Evolutionary conservation across 2,797 vertebrate genomes (phyloP).

Genomic region (Sebastes hubbsi): DNA sequence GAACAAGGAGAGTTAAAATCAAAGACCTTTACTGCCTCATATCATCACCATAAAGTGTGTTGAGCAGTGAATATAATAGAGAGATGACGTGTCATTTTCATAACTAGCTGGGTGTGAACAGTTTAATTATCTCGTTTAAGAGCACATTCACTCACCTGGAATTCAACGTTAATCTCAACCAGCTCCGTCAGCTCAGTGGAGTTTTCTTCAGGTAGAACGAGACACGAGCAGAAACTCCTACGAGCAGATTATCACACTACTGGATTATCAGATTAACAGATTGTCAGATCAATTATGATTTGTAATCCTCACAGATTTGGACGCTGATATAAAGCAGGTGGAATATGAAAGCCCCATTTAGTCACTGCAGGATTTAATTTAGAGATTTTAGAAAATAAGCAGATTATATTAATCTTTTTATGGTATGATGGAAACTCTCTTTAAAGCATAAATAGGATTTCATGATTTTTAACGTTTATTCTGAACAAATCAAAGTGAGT

Average conservation of each 20-base stretch:
- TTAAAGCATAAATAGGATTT: too few species aligned
- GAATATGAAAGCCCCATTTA: neutral
- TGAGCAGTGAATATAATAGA: neutral
- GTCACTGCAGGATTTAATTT: neutral
- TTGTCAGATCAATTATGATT: neutral
- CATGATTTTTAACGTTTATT: too few species aligned
- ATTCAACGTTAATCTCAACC: constrained; percentile 58
- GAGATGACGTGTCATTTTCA: too few species aligned
- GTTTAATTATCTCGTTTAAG: neutral
- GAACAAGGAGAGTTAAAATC: neutral
- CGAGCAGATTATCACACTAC: neutral
- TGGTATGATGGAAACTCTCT: too few species aligned
- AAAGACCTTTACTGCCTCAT: neutral
- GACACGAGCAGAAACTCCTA: constrained; percentile 74
- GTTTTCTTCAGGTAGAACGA: constrained; percentile 54
- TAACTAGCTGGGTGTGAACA: too few species aligned
- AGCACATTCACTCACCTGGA: constrained; percentile 55
- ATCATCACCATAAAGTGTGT: neutral
- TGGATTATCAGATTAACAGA: neutral
- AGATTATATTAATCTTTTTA: neutral
- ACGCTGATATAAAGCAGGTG: neutral
- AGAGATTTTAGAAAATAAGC: neutral
- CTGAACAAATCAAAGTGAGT: neutral
- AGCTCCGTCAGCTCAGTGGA: constrained; percentile 68
- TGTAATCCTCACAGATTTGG: neutral